Evolutionary conservation across 2,888 invertebrate genomes (phyloP).

Genomic region (Ashinkailepas kermadecensis): DNA sequence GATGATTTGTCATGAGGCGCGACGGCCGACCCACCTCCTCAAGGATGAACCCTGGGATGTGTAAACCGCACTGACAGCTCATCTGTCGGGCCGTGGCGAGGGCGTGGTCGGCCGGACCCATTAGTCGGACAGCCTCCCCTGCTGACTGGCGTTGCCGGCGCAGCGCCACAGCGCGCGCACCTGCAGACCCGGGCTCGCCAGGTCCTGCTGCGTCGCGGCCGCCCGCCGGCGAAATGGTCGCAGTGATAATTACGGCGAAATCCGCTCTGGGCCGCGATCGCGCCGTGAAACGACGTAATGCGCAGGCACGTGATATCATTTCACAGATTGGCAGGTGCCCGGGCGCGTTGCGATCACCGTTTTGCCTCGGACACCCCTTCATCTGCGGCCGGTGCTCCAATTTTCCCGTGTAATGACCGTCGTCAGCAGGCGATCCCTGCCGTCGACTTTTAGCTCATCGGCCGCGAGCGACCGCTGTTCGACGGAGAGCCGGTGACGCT

Average conservation of each 20-base stretch:
- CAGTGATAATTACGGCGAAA: neutral
- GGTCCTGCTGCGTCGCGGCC: too few relatives aligned
- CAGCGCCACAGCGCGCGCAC: too few relatives aligned
- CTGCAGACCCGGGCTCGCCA: too few relatives aligned
- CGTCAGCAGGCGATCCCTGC: neutral
- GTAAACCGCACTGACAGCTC: conserved; percentile 5
- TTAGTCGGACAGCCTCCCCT: neutral
- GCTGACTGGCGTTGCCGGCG: neutral
- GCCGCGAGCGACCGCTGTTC: too few relatives aligned
- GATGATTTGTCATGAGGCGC: neutral
- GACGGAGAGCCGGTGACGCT: neutral
- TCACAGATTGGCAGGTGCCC: neutral
- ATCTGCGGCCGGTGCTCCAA: neutral
- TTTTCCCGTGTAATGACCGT: neutral
- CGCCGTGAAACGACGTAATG: neutral
- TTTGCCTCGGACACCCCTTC: neutral
- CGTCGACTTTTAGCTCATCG: too few relatives aligned
- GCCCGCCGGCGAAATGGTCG: neutral
- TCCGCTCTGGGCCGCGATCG: neutral
- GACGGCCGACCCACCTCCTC: conserved; percentile 2
- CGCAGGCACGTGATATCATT: neutral
- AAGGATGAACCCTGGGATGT: neutral
- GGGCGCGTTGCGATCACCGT: neutral
- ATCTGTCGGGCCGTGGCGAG: neutral
- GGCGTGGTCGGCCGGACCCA: neutral